Evolutionary conservation across 35 echinoderm and acorn worm species (phyloP).

Genomic region (Amphiura filiformis): DNA sequence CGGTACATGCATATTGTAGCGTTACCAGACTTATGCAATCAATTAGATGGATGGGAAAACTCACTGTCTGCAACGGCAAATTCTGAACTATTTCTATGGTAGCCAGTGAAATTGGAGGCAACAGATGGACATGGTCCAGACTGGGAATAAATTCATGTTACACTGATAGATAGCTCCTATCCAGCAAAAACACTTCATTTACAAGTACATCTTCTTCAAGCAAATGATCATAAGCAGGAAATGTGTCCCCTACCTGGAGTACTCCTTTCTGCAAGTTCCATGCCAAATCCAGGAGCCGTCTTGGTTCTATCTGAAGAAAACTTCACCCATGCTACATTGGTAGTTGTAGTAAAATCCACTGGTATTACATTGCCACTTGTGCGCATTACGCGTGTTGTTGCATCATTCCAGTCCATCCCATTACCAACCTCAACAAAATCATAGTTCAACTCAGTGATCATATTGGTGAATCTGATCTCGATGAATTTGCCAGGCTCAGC

Average conservation of each 20-base stretch:
- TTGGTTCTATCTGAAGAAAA: conserved; percentile 78
- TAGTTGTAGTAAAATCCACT: conserved; percentile 69
- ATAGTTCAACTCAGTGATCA: conserved; percentile 74
- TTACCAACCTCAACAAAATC: conserved; percentile 75
- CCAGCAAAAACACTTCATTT: no score
- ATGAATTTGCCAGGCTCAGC: conserved; percentile 69
- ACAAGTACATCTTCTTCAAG: no score
- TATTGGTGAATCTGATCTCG: conserved; percentile 52
- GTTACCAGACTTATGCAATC: no score
- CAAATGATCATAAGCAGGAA: no score
- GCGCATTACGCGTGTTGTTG: conserved; percentile 41
- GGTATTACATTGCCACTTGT: conserved; percentile 35
- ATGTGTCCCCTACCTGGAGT: conserved; percentile 42
- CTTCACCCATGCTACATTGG: conserved; percentile 74
- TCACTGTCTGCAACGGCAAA: no score
- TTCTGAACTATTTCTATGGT: no score
- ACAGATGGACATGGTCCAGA: no score
- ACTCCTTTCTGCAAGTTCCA: conserved; percentile 38
- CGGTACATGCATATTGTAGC: no score
- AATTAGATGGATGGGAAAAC: no score
- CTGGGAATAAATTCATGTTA: no score
- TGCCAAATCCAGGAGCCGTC: conserved; percentile 62
- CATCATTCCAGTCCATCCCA: conserved; percentile 47
- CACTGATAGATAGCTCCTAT: no score
- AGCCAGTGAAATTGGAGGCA: no score